Evolutionary conservation across 2,797 vertebrate species (phyloP).

Genomic region (Hybognathus amarus): DNA sequence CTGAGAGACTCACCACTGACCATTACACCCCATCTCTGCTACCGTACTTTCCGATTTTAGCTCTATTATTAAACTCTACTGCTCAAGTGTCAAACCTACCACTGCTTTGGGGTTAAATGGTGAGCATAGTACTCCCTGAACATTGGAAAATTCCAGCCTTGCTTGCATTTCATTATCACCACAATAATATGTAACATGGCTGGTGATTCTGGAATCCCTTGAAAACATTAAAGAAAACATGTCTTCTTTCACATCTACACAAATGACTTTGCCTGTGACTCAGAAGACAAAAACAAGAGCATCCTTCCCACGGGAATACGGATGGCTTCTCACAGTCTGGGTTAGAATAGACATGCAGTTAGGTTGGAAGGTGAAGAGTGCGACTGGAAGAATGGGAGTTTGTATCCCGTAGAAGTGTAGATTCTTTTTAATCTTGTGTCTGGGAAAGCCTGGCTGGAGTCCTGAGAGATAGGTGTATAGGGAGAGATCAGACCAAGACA

Average conservation of each 20-base stretch:
- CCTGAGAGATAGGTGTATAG: slow-evolving; percentile 32
- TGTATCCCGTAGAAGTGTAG: slow-evolving; percentile 43
- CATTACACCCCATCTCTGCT: slow-evolving; percentile 42
- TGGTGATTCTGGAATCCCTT: slow-evolving; percentile 30
- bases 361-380: slow-evolving; percentile 3
- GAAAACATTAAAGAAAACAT: slow-evolving; percentile 33
- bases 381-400: neutral
- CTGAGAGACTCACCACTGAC: slow-evolving; percentile 46
- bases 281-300: slow-evolving; percentile 18
- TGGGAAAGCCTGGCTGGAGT: slow-evolving; percentile 23
- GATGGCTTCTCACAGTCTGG: slow-evolving; percentile 22
- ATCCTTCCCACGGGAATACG: neutral
- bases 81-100: slow-evolving; percentile 54
- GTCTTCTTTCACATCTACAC: slow-evolving; percentile 1
- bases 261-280: slow-evolving; percentile 50
- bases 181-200: slow-evolving; percentile 21
- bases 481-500: slow-evolving; percentile 66
- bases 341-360: neutral
- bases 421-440: slow-evolving; percentile 57
- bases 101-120: slow-evolving; percentile 49
- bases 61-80: slow-evolving; percentile 55
- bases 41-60: slow-evolving; percentile 52
- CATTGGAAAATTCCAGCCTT: slow-evolving; percentile 6
- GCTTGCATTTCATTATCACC: slow-evolving; percentile 49
- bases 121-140: slow-evolving; percentile 45